These are phyloP conservation scores for Mionectes macconnelli DNA, from an alignment of 2,113 vertebrate genomes.

Conservation along the genomic window DNA sequence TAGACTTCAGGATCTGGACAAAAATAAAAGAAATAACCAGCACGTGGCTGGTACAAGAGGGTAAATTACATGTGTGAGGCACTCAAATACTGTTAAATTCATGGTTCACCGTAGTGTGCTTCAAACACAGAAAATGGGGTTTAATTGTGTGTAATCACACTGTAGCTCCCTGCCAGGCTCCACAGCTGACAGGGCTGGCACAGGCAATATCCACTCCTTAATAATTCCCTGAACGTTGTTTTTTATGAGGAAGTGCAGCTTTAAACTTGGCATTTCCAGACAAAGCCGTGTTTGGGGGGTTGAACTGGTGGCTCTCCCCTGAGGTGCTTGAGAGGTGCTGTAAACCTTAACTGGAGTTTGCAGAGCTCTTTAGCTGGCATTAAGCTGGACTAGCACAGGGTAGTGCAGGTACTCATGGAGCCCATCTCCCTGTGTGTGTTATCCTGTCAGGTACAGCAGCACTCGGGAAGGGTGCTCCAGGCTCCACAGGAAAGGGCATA, in stretches of 20 bases:
- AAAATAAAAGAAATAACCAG: neutral
- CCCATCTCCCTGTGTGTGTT: neutral
- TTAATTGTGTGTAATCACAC: neutral
- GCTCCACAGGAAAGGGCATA: neutral
- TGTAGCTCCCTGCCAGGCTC: neutral
- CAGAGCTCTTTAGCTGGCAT: neutral
- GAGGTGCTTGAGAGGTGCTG: neutral
- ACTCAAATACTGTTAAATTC: neutral
- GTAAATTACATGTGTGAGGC: neutral
- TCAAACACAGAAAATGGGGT: neutral
- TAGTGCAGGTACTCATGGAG: neutral
- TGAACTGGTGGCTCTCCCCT: neutral
- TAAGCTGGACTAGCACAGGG: neutral
- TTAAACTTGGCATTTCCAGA: neutral
- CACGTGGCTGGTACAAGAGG: neutral
- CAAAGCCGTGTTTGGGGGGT: neutral
- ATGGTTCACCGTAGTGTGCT: neutral
- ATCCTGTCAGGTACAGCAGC: neutral
- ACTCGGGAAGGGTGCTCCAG: neutral
- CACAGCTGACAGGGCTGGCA: neutral
- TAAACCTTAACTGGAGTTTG: neutral
- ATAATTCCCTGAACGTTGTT: neutral
- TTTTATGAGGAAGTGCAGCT: rapidly evolving
- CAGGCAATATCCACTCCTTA: rapidly evolving
- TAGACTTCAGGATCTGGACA: neutral